phyloP scores from a whole-genome alignment of 2,113 vertebrate species.

The Poicephalus meyeri region DNA sequence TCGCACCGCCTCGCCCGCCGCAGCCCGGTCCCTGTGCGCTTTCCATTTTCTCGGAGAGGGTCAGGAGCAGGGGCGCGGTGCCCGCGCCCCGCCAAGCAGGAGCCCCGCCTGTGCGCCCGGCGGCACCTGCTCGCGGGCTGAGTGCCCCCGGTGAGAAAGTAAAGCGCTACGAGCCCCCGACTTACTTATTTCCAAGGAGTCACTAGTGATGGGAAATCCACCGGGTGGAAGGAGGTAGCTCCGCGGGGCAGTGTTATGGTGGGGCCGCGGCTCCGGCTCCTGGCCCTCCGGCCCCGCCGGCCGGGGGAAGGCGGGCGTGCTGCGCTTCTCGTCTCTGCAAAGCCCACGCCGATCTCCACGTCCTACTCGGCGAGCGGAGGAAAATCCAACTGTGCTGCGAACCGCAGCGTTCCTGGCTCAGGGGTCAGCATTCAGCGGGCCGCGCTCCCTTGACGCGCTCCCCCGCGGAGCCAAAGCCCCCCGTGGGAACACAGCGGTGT shows the following conservation, averaged over 20 bases:
- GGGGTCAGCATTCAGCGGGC: background rate
- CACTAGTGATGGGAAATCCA: constrained; percentile 75
- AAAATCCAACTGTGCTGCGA: background rate
- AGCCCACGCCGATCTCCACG: background rate
- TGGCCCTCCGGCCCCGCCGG: background rate
- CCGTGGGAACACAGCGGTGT: background rate
- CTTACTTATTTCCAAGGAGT: constrained; percentile 77
- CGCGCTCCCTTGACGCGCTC: background rate
- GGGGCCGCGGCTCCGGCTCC: background rate
- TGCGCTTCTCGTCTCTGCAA: background rate
- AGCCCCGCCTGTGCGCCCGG: background rate
- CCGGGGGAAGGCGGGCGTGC: background rate
- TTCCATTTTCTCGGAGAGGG: background rate
- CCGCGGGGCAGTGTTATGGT: background rate
- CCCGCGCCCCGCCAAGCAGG: background rate
- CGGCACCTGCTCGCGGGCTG: constrained; percentile 50
- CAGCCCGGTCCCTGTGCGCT: background rate
- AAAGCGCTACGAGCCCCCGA: background rate
- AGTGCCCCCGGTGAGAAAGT: background rate
- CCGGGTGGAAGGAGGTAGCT: background rate
- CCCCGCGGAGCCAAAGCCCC: background rate
- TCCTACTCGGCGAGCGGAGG: background rate
- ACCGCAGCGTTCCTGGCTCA: background rate
- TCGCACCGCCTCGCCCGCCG: background rate
- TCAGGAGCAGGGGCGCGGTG: background rate